Base-by-base conservation (phyloP, 2,888 invertebrate genomes). In the Xestia xanthographa region DNA sequence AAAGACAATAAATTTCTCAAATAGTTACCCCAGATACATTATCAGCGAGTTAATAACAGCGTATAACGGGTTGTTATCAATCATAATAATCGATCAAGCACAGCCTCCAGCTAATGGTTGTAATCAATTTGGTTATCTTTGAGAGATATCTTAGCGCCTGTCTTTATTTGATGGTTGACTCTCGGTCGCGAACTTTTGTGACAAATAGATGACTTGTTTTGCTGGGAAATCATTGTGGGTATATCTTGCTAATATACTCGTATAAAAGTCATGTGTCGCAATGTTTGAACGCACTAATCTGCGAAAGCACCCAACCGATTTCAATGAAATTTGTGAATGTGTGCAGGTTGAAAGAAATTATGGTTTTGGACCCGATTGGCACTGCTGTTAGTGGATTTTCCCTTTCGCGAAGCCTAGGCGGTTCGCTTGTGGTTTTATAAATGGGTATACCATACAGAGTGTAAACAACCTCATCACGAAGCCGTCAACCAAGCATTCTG, bases 121-220 rank as follows among this genome's bases (percentile, higher is more conserved):
- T 87, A 89, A 91, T 91, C 90, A 88, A 91, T 90, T 90, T 86
- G 85, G 83, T 90, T 88, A 89, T 90, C 90, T 83, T 3, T 73
- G 71, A 70, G 81, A 81, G 82, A 83, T 88, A 89, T 91, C 88
- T 88, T 85, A 85, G 82, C 88, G 83, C 86, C 88, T 90, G 89
- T 88, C 87, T 85, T 73, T 84, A 75, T 75, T 67, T 80, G 72
- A 78, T 70, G 73, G 48, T 70, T 66, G 81, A 60, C 60, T n/a
- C 43, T 50, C 38, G 75, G 72, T 78, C 76, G 66, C 53, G 62
- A 74, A 79, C 62, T 80, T 50, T 34, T 60, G n/a, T 65, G 50
- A 53, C 50, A 45, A 66, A 53, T 75, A 9, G 17, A 48, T 41
- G 2, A 38, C 60, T 26, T 72, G n/a, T 29, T 74, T 73, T 12